Evolutionary conservation across 2,113 vertebrate species (phyloP).

Genomic region (Tricholaema leucomelas): DNA sequence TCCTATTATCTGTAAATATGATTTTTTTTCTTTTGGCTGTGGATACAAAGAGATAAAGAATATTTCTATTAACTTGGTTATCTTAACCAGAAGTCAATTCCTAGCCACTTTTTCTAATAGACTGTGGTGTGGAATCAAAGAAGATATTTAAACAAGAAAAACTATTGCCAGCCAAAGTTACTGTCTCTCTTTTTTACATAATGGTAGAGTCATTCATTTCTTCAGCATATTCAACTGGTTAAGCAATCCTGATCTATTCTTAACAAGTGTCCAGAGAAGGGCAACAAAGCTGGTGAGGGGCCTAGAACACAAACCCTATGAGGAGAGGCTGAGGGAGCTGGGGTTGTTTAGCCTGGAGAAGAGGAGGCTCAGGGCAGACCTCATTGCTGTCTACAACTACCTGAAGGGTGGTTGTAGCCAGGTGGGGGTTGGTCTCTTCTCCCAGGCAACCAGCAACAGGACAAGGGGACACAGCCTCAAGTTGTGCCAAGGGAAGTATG

Average conservation of each 20-base stretch:
- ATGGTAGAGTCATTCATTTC: neutral
- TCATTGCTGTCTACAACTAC: too few species aligned
- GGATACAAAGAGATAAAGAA: constrained; percentile 5
- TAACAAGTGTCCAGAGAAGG: too few species aligned
- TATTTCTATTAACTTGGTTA: neutral
- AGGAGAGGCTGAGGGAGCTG: too few species aligned
- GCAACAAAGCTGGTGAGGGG: too few species aligned
- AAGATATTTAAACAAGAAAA: neutral
- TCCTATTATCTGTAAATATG: constrained; percentile 1
- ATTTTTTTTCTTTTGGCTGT: neutral
- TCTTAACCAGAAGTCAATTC: neutral
- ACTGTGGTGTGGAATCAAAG: neutral
- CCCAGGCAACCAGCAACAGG: too few species aligned
- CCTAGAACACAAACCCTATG: too few species aligned
- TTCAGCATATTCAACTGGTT: neutral
- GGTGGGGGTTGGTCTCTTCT: too few species aligned
- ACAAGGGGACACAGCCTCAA: too few species aligned
- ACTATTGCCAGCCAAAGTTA: neutral
- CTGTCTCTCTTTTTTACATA: neutral
- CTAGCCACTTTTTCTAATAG: neutral
- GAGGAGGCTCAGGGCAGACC: too few species aligned
- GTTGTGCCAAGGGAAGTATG: too few species aligned
- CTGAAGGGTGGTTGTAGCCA: too few species aligned
- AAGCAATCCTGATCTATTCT: neutral
- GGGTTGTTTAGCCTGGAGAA: too few species aligned